These are phyloP conservation scores for Plumapathes pennacea DNA, from an alignment of 92 coral and sea anemone species.

Conservation along the genomic window DNA sequence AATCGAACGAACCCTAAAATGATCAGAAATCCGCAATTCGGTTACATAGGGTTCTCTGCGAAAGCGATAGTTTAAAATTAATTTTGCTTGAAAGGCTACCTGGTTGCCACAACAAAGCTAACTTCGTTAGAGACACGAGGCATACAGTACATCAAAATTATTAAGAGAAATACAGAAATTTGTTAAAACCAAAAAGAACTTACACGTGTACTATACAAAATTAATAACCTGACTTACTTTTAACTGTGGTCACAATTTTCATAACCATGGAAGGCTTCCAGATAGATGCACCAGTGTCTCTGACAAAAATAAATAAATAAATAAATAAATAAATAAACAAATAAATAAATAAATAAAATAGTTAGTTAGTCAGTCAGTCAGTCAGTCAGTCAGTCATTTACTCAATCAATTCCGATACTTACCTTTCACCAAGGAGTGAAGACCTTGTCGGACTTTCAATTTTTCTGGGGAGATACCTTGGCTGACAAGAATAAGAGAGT, in stretches of 20 bases:
- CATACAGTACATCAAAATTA: too few species aligned
- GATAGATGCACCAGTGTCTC: conserved; percentile 16
- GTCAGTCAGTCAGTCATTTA: background rate
- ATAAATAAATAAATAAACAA: background rate
- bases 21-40: too few species aligned
- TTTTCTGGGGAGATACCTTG: conserved; percentile 51
- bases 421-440: too few species aligned
- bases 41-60: too few species aligned
- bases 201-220: background rate
- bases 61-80: too few species aligned
- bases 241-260: conserved; percentile 67
- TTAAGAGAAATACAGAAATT: too few species aligned
- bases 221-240: conserved; percentile 48
- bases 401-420: conserved; percentile 25
- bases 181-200: too few species aligned
- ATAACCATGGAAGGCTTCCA: conserved; percentile 76
- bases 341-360: background rate
- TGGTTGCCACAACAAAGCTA: too few species aligned
- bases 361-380: background rate
- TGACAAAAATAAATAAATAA: too few species aligned
- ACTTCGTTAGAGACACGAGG: too few species aligned
- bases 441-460: conserved; percentile 15
- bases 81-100: too few species aligned
- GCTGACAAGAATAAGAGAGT: conserved; percentile 11
- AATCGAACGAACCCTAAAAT: too few species aligned